A percentile compares a stretch with the other conserved stretches of the same genome.
Conservation (phyloP, 1,140 invertebrate species). For the Antheraea pernyi region DNA sequence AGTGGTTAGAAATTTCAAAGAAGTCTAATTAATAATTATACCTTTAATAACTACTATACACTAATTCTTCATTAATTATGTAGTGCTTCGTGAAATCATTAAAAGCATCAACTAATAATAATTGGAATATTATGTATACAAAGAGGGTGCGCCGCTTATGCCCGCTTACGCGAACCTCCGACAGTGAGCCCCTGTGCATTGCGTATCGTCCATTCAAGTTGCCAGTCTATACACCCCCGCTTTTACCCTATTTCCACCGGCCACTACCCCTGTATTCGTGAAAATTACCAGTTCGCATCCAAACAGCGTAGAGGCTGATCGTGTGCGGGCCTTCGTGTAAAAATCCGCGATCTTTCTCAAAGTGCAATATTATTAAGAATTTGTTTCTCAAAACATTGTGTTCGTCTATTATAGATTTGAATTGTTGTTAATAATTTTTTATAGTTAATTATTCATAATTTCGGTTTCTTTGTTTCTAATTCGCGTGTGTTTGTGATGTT, state of each 20-base stretch:
- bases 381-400: conserved; percentile 29
- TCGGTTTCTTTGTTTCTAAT: conserved; percentile 17
- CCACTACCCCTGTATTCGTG: conserved; percentile 28
- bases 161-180: conserved; percentile 19
- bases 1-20: too few relatives aligned
- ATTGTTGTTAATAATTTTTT: conserved; percentile 20
- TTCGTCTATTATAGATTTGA: conserved; percentile 25
- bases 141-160: conserved; percentile 22
- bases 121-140: conserved; percentile 23
- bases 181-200: conserved; percentile 26
- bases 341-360: conserved; percentile 55
- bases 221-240: conserved; percentile 28
- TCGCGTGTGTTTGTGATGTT: conserved; percentile 38
- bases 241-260: conserved; percentile 47
- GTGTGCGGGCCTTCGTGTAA: conserved; percentile 11
- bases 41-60: too few relatives aligned
- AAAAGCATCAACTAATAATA: conserved; percentile 23
- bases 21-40: too few relatives aligned
- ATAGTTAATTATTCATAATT: conserved; percentile 22
- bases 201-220: conserved; percentile 36
- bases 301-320: conserved; percentile 31
- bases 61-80: too few relatives aligned
- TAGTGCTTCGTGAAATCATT: conserved; percentile 10
- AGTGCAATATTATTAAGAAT: conserved; percentile 66
- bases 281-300: conserved; percentile 48